Conservation (phyloP, 2,888 invertebrate genomes). For the Oscheius onirici region DNA sequence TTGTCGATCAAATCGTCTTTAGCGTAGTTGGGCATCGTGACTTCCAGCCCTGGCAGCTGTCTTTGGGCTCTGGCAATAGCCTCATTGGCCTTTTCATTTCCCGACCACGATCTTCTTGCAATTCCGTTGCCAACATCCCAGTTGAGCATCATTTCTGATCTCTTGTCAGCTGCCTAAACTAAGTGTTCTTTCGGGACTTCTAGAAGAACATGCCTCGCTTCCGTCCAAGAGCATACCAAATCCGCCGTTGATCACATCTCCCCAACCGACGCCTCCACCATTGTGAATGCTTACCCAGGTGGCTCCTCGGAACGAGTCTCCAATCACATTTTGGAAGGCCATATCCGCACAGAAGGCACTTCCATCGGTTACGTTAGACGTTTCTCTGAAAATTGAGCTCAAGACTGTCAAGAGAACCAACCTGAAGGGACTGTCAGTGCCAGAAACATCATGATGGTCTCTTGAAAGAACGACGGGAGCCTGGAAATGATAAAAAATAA, state of each 20-base stretch:
- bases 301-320: slow-evolving; percentile 75
- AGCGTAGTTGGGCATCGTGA: slow-evolving; percentile 75
- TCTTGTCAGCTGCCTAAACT: slow-evolving; percentile 73
- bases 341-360: slow-evolving; percentile 77
- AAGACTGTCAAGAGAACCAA: no score
- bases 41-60: slow-evolving; percentile 72
- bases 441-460: slow-evolving; percentile 79
- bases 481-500: slow-evolving; percentile 63
- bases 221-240: slow-evolving; percentile 78
- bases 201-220: slow-evolving; percentile 53
- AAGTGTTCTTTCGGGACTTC: no score
- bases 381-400: slow-evolving; percentile 73
- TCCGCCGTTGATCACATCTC: slow-evolving; percentile 79
- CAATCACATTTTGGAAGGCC: slow-evolving; percentile 76
- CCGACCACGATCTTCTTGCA: slow-evolving; percentile 76
- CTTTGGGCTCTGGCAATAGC: slow-evolving; percentile 75
- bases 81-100: slow-evolving; percentile 75
- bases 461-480: slow-evolving; percentile 77
- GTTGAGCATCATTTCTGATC: slow-evolving; percentile 75
- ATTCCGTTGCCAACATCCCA: slow-evolving; percentile 79
- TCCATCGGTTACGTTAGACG: slow-evolving; percentile 78
- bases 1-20: slow-evolving; percentile 59
- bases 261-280: slow-evolving; percentile 74
- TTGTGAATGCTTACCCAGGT: slow-evolving; percentile 77
- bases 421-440: slow-evolving; percentile 76